phyloP scores from a whole-genome alignment of 2,797 vertebrate species.

The Chloroceryle inda region DNA sequence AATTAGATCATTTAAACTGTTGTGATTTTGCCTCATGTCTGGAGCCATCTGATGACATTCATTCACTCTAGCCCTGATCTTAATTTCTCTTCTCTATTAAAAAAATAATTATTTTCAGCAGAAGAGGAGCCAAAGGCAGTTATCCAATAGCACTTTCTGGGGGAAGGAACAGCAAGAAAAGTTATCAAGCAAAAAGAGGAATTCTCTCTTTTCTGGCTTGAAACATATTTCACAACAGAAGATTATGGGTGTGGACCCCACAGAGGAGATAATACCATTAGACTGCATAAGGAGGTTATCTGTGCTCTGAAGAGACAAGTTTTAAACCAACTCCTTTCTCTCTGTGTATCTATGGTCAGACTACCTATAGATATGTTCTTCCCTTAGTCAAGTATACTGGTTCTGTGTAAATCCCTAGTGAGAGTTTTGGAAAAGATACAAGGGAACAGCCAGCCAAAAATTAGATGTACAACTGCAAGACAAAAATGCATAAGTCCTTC shows the following conservation, averaged over 20 bases:
- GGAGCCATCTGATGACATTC: neutral
- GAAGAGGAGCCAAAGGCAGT: neutral
- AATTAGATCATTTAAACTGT: neutral
- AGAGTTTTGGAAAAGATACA: neutral
- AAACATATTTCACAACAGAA: neutral
- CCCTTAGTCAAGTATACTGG: rapidly evolving
- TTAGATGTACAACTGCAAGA: neutral
- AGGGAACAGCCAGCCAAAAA: neutral
- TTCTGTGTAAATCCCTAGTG: neutral
- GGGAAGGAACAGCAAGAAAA: neutral
- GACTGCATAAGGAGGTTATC: neutral
- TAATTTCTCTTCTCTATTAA: neutral
- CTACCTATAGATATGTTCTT: neutral
- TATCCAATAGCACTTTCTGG: neutral
- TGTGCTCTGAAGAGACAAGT: neutral
- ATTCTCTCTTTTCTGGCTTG: neutral
- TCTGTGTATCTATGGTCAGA: neutral
- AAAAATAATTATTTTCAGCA: neutral
- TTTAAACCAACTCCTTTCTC: neutral
- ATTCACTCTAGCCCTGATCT: neutral
- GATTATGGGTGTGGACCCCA: neutral
- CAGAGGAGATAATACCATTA: rapidly evolving
- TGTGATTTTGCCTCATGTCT: neutral
- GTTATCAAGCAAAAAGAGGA: neutral
- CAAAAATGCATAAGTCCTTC: neutral